A percentile compares a stretch with the other conserved stretches of the same genome.
Conservation (phyloP, 30 jellyfish, hydroid and myxozoan species). For the Rhopilema esculentum region DNA sequence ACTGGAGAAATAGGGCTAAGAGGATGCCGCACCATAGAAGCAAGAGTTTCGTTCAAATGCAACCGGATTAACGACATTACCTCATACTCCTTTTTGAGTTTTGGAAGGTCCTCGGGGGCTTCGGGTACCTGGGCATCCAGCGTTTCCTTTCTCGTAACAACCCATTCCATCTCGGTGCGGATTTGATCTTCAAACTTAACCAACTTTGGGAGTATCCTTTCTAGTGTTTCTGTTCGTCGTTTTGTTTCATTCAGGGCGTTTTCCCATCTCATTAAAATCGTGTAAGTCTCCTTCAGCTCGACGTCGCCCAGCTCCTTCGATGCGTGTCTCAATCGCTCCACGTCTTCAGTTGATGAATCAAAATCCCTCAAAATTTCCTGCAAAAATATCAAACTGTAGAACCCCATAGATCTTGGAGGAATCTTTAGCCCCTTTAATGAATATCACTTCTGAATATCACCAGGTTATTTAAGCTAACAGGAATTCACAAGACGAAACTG, state of each 20-base stretch:
- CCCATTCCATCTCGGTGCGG: constrained; percentile 67
- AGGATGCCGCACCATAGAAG: too few relatives aligned
- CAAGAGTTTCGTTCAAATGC: background rate
- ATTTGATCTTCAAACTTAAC: constrained; percentile 46
- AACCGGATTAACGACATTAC: constrained; percentile 9
- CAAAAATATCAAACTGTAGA: background rate
- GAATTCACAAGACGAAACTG: too few relatives aligned
- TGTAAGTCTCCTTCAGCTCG: constrained; percentile 74
- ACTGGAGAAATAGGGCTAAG: too few relatives aligned
- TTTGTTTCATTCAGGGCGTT: constrained; percentile 62
- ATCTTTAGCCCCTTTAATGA: background rate
- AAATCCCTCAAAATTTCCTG: constrained; percentile 30
- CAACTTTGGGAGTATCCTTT: constrained; percentile 42
- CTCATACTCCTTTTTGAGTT: constrained; percentile 43
- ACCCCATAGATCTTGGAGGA: background rate
- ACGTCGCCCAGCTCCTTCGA: constrained; percentile 66
- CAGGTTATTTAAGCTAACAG: background rate
- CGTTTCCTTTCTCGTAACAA: constrained; percentile 16
- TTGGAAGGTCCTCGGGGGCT: constrained; percentile 53
- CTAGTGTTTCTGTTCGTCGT: constrained; percentile 47
- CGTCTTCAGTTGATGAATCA: constrained; percentile 44
- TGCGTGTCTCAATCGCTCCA: constrained; percentile 39
- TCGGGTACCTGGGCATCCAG: constrained; percentile 50
- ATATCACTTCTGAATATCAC: background rate
- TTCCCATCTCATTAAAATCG: constrained; percentile 77